Base-by-base conservation (phyloP, 92 coral and sea anemone species). In the Heteractis magnifica region DNA sequence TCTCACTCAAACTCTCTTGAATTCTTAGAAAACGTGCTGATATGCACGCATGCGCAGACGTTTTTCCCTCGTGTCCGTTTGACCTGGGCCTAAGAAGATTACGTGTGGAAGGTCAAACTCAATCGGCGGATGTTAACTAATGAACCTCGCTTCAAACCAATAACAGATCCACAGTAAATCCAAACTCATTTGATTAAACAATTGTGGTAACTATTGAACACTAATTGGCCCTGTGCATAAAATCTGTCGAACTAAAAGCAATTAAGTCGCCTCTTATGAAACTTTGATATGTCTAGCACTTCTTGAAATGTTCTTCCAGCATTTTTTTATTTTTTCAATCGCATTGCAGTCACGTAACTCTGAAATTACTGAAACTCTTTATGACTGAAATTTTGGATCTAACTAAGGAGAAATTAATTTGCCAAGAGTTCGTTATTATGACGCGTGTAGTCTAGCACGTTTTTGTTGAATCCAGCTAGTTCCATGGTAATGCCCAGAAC, bases 81-180 rank as follows among this genome's bases (percentile, higher is more conserved):
- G n/a, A 10, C 77, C 18, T 4, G 8, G 16, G 52, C n/a, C n/a
- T 34, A 2, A 34, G 26, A 72, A 72, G 77, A 34, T 10, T 76
- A 62, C 70, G 70, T 76, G 79, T 76, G 79, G 14, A 50, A 13
- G 12, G 77, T 44, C 51, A 73, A 76, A 13, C 65, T 9, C 3
- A 21, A 15, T 26, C 65, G 70, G 10, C 60, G 64, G 56, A 52
- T 51, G 49, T n/a, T 19, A 18, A 6, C 20, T 77, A 77, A 77
- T 52, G 81, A 77, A 77, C 21, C 0, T 9, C 21, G 18, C 12
- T 62, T 62, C 8, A 18, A 62, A 62, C 10, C 34, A 62, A 62
- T 62, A n/a, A 18, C 23, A 12, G 26, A n/a, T 20, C 70, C 20
- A 62, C 9, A 62, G 20, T 62, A 15, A 58, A 58, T 58, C 62